phyloP scores from a whole-genome alignment of 37 sponge, comb jelly and placozoan genomes.

The Beroe forskalii region DNA sequence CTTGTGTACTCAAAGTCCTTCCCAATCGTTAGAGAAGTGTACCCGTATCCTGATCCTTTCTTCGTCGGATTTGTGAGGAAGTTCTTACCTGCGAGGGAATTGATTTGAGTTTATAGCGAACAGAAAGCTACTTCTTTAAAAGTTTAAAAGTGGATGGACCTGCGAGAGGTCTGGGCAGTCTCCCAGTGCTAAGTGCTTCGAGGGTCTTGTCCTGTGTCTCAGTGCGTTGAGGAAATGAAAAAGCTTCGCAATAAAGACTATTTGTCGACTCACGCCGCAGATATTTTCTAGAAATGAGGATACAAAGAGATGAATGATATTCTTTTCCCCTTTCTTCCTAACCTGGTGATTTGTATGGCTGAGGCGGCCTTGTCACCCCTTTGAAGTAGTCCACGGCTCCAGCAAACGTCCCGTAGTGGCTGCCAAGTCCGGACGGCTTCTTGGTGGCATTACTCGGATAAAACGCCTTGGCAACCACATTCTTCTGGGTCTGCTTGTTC shows the following conservation, averaged over 20 bases:
- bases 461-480: slow-evolving; percentile 72
- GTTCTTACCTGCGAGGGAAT: slow-evolving; percentile 70
- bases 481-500: slow-evolving; percentile 75
- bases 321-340: background rate
- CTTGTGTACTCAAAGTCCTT: slow-evolving; percentile 6
- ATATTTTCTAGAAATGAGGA: no score
- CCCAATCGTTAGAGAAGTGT: slow-evolving; percentile 36
- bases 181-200: no score
- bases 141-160: no score
- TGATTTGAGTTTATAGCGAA: no score
- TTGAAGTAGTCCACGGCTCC: slow-evolving; percentile 75
- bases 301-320: background rate
- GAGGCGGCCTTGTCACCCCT: slow-evolving; percentile 68
- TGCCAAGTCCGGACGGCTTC: slow-evolving; percentile 83
- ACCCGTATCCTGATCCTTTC: slow-evolving; percentile 96
- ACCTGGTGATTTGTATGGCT: slow-evolving; percentile 72
- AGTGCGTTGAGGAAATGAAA: no score
- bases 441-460: slow-evolving; percentile 74
- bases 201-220: no score
- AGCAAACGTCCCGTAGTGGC: slow-evolving; percentile 80
- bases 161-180: no score
- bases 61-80: slow-evolving; percentile 85
- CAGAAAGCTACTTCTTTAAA: background rate
- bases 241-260: no score
- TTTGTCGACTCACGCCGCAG: no score